These are phyloP conservation scores for Teleogryllus oceanicus DNA, from an alignment of 2,888 invertebrate genomes.

Conservation along the genomic window DNA sequence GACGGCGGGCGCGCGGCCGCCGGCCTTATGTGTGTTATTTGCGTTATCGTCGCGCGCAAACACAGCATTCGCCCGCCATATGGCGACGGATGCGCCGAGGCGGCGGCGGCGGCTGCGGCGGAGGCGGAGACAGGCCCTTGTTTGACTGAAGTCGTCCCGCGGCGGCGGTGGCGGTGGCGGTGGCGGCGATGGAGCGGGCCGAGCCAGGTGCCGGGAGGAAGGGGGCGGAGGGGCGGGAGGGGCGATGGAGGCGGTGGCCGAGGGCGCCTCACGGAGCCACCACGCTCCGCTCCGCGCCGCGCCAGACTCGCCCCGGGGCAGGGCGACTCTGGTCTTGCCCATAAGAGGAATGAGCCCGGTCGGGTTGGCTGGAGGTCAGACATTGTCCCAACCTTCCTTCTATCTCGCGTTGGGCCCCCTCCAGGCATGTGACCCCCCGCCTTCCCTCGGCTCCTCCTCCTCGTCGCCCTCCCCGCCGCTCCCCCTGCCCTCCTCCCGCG, in stretches of 20 bases:
- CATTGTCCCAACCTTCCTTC: slow-evolving; percentile 26
- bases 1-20: not conserved
- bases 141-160: slow-evolving; percentile 18
- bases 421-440: slow-evolving; percentile 20
- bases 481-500: too few species aligned
- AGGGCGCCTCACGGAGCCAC: not conserved
- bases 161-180: not conserved
- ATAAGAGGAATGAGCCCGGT: slow-evolving; percentile 32
- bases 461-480: too few species aligned
- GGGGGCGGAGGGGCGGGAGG: too few species aligned
- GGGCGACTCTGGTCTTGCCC: slow-evolving; percentile 35
- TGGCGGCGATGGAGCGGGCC: too few species aligned
- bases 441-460: too few species aligned
- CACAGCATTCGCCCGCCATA: not conserved
- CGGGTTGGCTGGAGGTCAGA: slow-evolving; percentile 32
- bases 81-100: not conserved
- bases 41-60: not conserved
- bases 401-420: slow-evolving; percentile 24
- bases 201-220: too few species aligned
- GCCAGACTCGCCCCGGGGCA: slow-evolving; percentile 27
- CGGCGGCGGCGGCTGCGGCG: not conserved
- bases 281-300: not conserved
- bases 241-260: not conserved
- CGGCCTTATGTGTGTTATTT: slow-evolving; percentile 6
- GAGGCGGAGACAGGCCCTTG: slow-evolving; percentile 7